Conservation (phyloP, 2,888 invertebrate species). For the Trachelus iudaicus region DNA sequence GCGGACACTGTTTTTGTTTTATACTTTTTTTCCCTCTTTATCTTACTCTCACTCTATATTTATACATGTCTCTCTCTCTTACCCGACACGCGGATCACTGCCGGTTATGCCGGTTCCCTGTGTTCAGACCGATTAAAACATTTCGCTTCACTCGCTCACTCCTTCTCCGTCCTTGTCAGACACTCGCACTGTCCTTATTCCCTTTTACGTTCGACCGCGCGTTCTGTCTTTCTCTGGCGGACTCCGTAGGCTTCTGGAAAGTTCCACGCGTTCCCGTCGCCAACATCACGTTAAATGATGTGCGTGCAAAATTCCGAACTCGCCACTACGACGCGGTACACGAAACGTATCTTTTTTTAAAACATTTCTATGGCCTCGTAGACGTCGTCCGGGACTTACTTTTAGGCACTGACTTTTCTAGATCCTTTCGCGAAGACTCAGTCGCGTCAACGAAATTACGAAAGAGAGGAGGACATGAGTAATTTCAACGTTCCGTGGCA, state of each 20-base stretch:
- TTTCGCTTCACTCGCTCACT: slow-evolving; percentile 10
- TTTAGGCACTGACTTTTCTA: background rate
- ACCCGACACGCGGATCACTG: background rate
- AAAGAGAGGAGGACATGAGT: background rate
- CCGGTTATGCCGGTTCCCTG: background rate
- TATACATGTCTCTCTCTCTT: background rate
- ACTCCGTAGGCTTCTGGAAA: slow-evolving; percentile 49
- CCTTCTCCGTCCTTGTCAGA: slow-evolving; percentile 17
- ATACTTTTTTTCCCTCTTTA: background rate
- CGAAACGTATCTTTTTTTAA: background rate
- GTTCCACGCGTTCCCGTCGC: slow-evolving; percentile 46
- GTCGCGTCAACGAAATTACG: background rate
- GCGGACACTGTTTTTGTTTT: slow-evolving; percentile 1
- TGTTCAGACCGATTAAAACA: background rate
- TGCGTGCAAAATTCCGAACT: background rate
- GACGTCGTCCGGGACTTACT: background rate
- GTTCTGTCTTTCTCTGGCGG: slow-evolving; percentile 11
- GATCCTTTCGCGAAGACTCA: background rate
- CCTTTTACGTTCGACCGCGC: slow-evolving; percentile 6
- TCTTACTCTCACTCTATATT: background rate
- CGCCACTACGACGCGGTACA: background rate
- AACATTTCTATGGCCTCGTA: background rate
- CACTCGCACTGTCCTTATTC: slow-evolving; percentile 13
- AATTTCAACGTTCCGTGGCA: background rate
- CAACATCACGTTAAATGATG: slow-evolving; percentile 12